Percentiles rank a stretch among this genome's conserved stretches.
phyloP scores from a whole-genome alignment of 2,797 vertebrate species.

The Atherinosoma microstoma region DNA sequence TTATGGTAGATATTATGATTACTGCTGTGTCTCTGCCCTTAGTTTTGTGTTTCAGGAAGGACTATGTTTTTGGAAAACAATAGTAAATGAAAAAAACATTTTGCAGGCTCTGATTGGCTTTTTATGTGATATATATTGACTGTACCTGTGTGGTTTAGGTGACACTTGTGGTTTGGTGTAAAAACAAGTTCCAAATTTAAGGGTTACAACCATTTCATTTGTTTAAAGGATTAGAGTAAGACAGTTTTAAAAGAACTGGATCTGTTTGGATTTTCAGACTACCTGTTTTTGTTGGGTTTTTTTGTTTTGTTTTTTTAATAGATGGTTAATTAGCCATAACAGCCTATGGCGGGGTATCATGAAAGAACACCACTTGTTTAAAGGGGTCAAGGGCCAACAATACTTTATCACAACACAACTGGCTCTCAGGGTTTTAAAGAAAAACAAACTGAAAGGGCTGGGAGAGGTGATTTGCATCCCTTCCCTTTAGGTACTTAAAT shows the following conservation, averaged over 20 bases:
- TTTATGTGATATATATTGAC: background rate
- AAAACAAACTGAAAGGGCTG: constrained; percentile 12
- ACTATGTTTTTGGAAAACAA: background rate
- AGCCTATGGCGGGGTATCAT: background rate
- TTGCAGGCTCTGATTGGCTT: background rate
- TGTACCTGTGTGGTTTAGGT: too few relatives aligned
- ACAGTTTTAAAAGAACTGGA: too few relatives aligned
- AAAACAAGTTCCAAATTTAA: too few relatives aligned
- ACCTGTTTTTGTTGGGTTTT: background rate
- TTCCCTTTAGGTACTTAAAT: constrained; percentile 20
- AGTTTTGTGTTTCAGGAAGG: background rate
- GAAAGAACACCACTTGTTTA: constrained; percentile 12
- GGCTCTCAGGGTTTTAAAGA: constrained; percentile 6
- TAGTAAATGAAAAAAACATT: background rate
- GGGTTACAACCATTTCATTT: background rate
- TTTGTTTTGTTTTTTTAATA: background rate
- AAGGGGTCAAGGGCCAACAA: constrained; percentile 9
- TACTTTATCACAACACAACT: constrained; percentile 10
- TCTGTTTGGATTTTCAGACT: background rate
- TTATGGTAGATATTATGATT: background rate
- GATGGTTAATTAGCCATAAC: background rate
- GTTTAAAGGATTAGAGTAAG: background rate
- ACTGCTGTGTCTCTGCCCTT: background rate
- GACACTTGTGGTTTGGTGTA: too few relatives aligned
- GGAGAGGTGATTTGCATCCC: constrained; percentile 30